Percentiles rank a stretch among this genome's conserved stretches.
Evolutionary conservation across 2,113 vertebrate genomes (phyloP).

Genomic region (Orcinus orca): DNA sequence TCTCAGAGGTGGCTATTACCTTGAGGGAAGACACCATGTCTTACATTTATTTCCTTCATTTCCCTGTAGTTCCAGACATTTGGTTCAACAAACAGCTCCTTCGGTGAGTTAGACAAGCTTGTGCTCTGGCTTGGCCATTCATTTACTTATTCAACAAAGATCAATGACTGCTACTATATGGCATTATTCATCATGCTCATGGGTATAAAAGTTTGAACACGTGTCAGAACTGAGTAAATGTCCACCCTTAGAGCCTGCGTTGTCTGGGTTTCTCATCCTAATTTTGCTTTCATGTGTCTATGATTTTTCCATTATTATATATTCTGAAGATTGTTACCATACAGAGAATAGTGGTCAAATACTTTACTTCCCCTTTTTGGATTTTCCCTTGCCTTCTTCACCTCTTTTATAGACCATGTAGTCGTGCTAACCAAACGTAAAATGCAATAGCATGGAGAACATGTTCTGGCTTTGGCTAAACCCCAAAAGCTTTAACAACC

Average conservation of each 20-base stretch:
- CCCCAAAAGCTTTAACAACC: conserved; percentile 52
- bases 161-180: neutral
- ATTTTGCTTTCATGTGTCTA: conserved; percentile 9
- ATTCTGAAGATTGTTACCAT: neutral
- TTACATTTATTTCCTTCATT: neutral
- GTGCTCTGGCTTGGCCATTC: neutral
- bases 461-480: conserved; percentile 57
- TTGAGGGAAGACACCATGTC: neutral
- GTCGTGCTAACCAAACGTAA: conserved; percentile 32
- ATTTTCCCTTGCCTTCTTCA: neutral
- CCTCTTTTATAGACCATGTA: conserved; percentile 13
- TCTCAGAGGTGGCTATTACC: neutral
- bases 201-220: neutral
- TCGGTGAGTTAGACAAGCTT: neutral
- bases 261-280: conserved; percentile 14
- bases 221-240: neutral
- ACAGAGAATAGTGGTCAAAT: neutral
- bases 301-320: neutral
- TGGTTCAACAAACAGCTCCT: neutral
- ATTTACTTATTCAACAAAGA: conserved; percentile 25
- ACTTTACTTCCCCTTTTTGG: neutral
- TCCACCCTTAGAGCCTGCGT: neutral
- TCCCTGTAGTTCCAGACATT: neutral
- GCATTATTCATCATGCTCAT: neutral
- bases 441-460: conserved; percentile 54